These are phyloP conservation scores for Trachymyrmex septentrionalis DNA, from an alignment of 1,140 invertebrate species.

Conservation along the genomic window DNA sequence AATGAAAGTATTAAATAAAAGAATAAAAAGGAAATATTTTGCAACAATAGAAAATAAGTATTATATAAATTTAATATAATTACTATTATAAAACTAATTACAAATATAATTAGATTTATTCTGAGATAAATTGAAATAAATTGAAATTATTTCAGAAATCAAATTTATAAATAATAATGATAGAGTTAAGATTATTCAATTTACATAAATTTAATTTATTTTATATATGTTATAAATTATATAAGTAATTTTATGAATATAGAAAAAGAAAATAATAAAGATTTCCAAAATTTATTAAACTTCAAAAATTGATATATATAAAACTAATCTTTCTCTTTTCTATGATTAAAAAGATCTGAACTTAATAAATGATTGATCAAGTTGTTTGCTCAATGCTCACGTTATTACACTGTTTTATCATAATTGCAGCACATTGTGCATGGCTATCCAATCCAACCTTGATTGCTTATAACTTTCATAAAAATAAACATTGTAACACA, in stretches of 20 bases:
- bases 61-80: not conserved
- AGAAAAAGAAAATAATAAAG: not conserved
- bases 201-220: not conserved
- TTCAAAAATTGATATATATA: not conserved
- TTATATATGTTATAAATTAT: not conserved
- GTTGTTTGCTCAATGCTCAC: too few species aligned
- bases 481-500: too few species aligned
- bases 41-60: not conserved
- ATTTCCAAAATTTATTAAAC: not conserved
- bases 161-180: not conserved
- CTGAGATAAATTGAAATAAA: not conserved
- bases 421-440: too few species aligned
- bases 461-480: too few species aligned
- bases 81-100: not conserved
- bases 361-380: not conserved
- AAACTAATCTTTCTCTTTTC: not conserved
- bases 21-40: not conserved
- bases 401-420: too few species aligned
- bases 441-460: too few species aligned
- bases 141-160: not conserved
- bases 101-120: too few species aligned
- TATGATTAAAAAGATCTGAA: not conserved
- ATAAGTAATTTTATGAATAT: not conserved
- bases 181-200: not conserved
- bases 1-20: not conserved